Base-by-base conservation (phyloP, 2,113 vertebrate species). In the Pholis gunnellus region DNA sequence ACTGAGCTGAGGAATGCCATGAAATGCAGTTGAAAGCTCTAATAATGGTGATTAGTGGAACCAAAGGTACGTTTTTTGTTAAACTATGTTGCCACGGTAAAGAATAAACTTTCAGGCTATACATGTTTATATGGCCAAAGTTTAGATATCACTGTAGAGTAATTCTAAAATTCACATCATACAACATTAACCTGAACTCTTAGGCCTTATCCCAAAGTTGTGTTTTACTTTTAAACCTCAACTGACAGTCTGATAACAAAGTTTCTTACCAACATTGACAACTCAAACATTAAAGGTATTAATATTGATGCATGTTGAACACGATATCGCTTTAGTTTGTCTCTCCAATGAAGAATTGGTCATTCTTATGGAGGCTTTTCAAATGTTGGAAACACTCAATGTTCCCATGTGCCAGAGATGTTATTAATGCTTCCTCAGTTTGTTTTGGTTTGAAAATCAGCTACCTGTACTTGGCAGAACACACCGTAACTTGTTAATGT, bases 341-440 rank as follows among this genome's bases (percentile, higher is more conserved):
- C 36, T 69, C 50, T 79, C 56, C 27, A 31, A 22, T 59, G 52
- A 85, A 61, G 40, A 71, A 69, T 81, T 44, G 46, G 0, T 68
- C 6, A 64, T 63, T 83, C 69, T 69, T 40, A 44, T 60, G 66
- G 63, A 66, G 74, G 42, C 46, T 42, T 87, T 77, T 75, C 56
- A 46, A 61, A 77, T 31, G 27, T 65, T 79, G 66, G 80, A 87
- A 72, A 44, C 68, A n/a, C 79, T 66, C 60, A 65, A 20, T 75
- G 54, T 36, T 61, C 6, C 38, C 27, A 44, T 22, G 50, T 82
- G 82, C 83, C 86, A 87, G 54, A 82, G 65, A 79, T 82, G 68
- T 89, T 86, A 88, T 87, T 86, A 91, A 90, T 87, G 84, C 87
- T 89, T 91, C 84, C 86, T 86, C 64, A 73, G 79, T 77, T 90